A percentile compares a stretch with the other conserved stretches of the same genome.
Evolutionary conservation across 2,113 vertebrate genomes (phyloP).

Genomic region (Xyliphius kryptos): DNA sequence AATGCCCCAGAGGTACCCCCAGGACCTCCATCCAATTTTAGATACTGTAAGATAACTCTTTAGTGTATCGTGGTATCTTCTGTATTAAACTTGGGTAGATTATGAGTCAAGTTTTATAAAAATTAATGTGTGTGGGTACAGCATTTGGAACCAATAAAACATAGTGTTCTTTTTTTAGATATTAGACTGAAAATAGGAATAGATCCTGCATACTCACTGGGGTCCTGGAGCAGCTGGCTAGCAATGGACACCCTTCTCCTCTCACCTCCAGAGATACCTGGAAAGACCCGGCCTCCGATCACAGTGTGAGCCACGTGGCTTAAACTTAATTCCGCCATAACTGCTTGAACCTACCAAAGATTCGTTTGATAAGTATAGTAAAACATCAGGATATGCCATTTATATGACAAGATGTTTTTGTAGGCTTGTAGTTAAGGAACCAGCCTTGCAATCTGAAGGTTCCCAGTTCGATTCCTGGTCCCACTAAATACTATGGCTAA

Average conservation of each 20-base stretch:
- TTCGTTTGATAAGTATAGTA: background rate
- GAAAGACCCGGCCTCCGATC: conserved; percentile 73
- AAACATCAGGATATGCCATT: no score
- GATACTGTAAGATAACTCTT: conserved; percentile 52
- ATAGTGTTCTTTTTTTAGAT: no score
- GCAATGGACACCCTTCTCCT: conserved; percentile 87
- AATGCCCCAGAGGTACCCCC: conserved; percentile 38
- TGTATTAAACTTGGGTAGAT: conserved; percentile 4
- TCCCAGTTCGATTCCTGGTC: no score
- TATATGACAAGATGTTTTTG: no score
- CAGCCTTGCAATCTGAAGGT: no score
- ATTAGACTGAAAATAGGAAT: background rate
- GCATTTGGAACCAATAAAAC: no score
- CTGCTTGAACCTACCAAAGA: conserved; percentile 69
- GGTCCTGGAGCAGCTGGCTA: conserved; percentile 87
- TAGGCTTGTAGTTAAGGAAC: no score
- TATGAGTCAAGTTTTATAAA: background rate
- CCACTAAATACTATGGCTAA: no score
- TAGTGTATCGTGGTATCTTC: conserved; percentile 40
- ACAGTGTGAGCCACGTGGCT: conserved; percentile 77
- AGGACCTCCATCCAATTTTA: conserved; percentile 31
- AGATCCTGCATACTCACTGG: conserved; percentile 70
- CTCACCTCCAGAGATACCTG: conserved; percentile 85
- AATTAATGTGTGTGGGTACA: no score
- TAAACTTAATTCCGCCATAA: conserved; percentile 84